A percentile compares a stretch with the other conserved stretches of the same genome.
These are phyloP conservation scores for Bos indicus DNA, from an alignment of 2,113 vertebrate genomes.

Conservation along the genomic window DNA sequence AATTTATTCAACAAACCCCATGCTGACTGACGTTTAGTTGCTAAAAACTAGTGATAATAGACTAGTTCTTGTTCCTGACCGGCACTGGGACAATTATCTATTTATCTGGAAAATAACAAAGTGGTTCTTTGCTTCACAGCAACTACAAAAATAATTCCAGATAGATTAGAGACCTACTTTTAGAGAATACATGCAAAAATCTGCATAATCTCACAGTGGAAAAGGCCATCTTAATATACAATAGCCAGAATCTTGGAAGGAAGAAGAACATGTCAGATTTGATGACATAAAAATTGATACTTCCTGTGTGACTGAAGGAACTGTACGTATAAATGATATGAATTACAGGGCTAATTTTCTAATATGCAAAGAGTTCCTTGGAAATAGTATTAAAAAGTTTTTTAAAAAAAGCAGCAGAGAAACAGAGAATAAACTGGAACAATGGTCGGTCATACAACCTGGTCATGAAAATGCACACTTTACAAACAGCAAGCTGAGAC, in stretches of 20 bases:
- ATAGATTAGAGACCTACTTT: background rate
- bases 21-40: background rate
- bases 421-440: background rate
- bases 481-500: background rate
- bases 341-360: background rate
- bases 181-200: background rate
- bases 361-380: background rate
- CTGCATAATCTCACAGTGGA: background rate
- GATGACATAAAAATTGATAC: background rate
- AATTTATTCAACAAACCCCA: background rate
- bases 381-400: background rate
- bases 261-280: background rate
- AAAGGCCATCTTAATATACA: background rate
- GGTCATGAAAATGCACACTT: background rate
- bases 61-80: background rate
- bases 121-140: background rate
- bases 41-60: background rate
- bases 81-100: background rate
- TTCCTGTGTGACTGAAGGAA: background rate
- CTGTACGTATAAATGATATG: background rate
- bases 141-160: background rate
- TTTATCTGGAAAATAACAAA: constrained; percentile 13
- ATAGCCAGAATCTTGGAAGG: background rate
- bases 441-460: background rate
- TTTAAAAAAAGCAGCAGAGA: background rate